Evolutionary conservation across 2,888 invertebrate species (phyloP).

Genomic region (Cephus runcator): DNA sequence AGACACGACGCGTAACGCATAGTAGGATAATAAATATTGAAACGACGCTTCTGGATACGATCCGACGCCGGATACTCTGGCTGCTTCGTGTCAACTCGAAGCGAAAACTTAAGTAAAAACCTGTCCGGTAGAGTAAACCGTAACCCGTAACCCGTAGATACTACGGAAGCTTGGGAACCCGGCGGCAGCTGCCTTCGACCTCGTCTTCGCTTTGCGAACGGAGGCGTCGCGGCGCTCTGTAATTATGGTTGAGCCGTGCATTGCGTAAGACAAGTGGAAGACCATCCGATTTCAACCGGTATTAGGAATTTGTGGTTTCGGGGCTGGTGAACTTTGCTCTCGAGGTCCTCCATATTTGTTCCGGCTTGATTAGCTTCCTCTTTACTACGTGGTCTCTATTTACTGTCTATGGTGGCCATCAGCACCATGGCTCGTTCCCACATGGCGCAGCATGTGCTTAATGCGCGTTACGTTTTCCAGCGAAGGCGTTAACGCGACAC

Average conservation of each 20-base stretch:
- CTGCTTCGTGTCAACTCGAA: slow-evolving; percentile 25
- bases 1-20: not conserved
- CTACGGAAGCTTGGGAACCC: slow-evolving; percentile 50
- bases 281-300: slow-evolving; percentile 39
- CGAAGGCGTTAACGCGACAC: slow-evolving; percentile 2
- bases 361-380: not conserved
- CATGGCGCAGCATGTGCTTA: slow-evolving; percentile 4
- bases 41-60: slow-evolving; percentile 45
- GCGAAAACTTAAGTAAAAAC: slow-evolving; percentile 23
- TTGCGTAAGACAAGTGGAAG: slow-evolving; percentile 17
- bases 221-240: slow-evolving; percentile 7
- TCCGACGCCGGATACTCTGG: slow-evolving; percentile 47
- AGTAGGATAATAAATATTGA: slow-evolving; percentile 39
- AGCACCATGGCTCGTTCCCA: not conserved
- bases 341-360: not conserved
- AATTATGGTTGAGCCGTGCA: slow-evolving; percentile 15
- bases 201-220: not conserved
- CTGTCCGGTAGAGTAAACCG: slow-evolving; percentile 7
- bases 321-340: not conserved
- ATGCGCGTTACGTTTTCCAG: not conserved
- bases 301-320: not conserved
- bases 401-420: not conserved
- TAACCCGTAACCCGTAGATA: slow-evolving; percentile 28
- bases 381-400: not conserved
- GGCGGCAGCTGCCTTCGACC: slow-evolving; percentile 50